A percentile compares a stretch with the other conserved stretches of the same genome.
phyloP scores from a whole-genome alignment of 2,797 vertebrate species.

The Mus minutoides region DNA sequence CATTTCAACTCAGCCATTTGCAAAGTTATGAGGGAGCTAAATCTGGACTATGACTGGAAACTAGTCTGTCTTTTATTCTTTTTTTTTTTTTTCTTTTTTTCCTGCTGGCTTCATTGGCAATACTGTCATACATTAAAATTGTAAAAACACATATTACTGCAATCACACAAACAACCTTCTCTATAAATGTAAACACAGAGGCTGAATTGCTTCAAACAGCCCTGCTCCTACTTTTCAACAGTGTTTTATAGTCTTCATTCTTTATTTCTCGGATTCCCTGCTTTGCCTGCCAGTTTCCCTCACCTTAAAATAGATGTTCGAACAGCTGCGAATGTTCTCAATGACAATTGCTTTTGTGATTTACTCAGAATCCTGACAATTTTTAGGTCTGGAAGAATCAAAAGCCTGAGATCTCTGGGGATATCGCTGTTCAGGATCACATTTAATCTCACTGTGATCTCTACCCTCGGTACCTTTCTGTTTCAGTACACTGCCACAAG shows the following conservation, averaged over 20 bases:
- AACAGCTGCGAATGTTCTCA: slow-evolving; percentile 83
- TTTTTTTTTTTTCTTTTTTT: neutral
- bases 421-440: slow-evolving; percentile 84
- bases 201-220: neutral
- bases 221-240: neutral
- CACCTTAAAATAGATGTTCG: slow-evolving; percentile 83
- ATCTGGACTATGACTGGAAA: slow-evolving; percentile 57
- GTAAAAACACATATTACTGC: slow-evolving; percentile 53
- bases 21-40: slow-evolving; percentile 62
- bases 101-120: neutral
- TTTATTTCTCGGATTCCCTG: slow-evolving; percentile 52
- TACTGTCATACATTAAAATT: slow-evolving; percentile 55
- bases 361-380: slow-evolving; percentile 86
- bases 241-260: slow-evolving; percentile 66
- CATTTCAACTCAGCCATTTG: slow-evolving; percentile 53
- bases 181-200: slow-evolving; percentile 54
- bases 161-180: slow-evolving; percentile 58
- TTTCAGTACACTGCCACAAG: slow-evolving; percentile 59
- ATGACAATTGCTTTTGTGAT: slow-evolving; percentile 87
- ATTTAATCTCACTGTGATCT: slow-evolving; percentile 86
- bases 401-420: slow-evolving; percentile 86
- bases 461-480: slow-evolving; percentile 70
- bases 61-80: slow-evolving; percentile 30
- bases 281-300: slow-evolving; percentile 80
- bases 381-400: slow-evolving; percentile 86